Base-by-base conservation (phyloP, 2,113 vertebrate genomes). In the Callospermophilus lateralis region DNA sequence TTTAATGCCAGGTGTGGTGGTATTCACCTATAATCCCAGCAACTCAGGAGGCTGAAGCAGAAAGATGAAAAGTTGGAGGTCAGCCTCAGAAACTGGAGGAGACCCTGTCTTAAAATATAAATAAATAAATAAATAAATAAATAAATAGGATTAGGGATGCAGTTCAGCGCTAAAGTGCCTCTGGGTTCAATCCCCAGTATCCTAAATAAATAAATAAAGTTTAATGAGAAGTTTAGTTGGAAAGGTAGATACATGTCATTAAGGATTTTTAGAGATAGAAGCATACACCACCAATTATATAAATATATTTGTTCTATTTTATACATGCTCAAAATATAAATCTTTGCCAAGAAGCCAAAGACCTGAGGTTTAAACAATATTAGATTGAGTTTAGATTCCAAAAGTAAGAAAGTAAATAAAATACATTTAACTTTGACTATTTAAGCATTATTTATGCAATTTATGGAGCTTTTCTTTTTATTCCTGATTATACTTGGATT, bases 401-500 rank as follows among this genome's bases (percentile, higher is more conserved):
- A 90, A 91, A 68, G 4, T 24, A 89, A 91, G 68, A 93, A 87
- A 89, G 39, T 34, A 73, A 89, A 74, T 74, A 8, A 89, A 88
- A 78, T 89, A n/a, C 10, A 61, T 73, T n/a, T 6, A 45, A 70
- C 22, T 55, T 28, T 80, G 80, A 89, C 20, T 51, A 24, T 61
- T 55, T 67, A 94, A 92, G 48, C 32, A 30, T 84, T 84, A 88
- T 79, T 90, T 73, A 77, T 61, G 28, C 9, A 73, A 30, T 48
- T 26, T 88, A n/a, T 67, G 34, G 37, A 70, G 28, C 58, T 94
- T 78, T 68, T 63, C 1, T 55, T 90, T 92, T 90, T 68, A n/a
- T 92, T 96, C 65, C 32, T 58, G 77, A 94, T 93, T 58, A 83
- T 63, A 61, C 65, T n/a, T 88, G 24, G 28, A 68, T 32, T 37